Evolutionary conservation across 2,888 invertebrate genomes (phyloP), one percentile per base, ranked within the genome.

Genomic region (Tetheella fluctuosa): DNA sequence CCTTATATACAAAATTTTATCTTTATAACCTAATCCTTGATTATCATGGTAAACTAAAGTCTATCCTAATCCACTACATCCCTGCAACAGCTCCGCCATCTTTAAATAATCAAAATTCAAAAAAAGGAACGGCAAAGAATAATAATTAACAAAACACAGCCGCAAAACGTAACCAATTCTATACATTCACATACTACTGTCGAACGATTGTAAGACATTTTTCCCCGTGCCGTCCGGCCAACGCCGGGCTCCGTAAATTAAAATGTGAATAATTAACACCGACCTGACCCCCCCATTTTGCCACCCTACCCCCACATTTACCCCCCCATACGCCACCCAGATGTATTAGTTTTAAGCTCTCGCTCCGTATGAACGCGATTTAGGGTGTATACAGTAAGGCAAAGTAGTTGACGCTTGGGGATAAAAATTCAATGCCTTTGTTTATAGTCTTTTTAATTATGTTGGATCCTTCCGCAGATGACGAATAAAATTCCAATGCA

Each of bases 261-360:
- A 92, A 92, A 92, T 88, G 89, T 92, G 92, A 92, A 92, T 92
- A 91, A 92, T 92, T 92, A 92, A 92, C 91, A 86, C 79, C 77
- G 79, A 82, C 79, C 79, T 78, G 73, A 68, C 76, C 75, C 76
- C 77, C 58, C 69, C 71, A 62, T 72, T 62, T 30, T 69, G 62
- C 70, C 68, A 71, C 73, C 63, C 74, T 73, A 60, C 64, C 64
- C 68, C 68, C 70, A 65, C 67, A 67, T 53, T 71, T 70, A 72
- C 74, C 74, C 79, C 77, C 80, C 77, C 80, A 78, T 78, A 80
- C 76, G 73, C 85, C 85, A 81, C 89, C 89, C 88, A 86, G 88
- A 89, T 89, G 91, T 91, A 91, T 91, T 91, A 91, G 90, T 91
- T 90, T 90, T 90, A 90, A 91, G 90, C 90, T 89, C 86, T 80